Evolutionary conservation across 37 sponge, comb jelly and placozoan genomes (phyloP), one percentile per base, ranked within the genome.

Genomic region (Beroe forskalii): DNA sequence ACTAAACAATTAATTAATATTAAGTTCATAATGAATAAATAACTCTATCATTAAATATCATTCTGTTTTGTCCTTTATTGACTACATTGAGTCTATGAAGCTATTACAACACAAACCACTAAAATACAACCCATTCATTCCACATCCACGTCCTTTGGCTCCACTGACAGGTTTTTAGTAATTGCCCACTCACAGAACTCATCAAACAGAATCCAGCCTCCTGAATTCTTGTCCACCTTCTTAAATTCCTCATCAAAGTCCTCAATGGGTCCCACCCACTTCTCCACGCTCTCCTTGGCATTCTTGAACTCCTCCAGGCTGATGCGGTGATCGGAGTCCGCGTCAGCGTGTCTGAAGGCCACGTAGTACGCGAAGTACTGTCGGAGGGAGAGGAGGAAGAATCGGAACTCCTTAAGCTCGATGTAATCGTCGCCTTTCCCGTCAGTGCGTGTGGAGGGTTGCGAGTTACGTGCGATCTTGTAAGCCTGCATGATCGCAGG

Each of bases 381-480:
- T 0, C 86, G 86, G 19, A 80, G 86, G 60, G 86, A 80, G 30
- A 80, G 86, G 24, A 80, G 86, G 60, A 80, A 80, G 86, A 80
- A 80, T 22, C 30, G 22, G 86, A 80, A 80, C 86, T 80, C 86
- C 28, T 55, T 32, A 3, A 80, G 86, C 60, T 80, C 86, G 55
- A 80, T 80, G 86, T 42, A 80, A 1, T 80, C 86, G 27, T 80
- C 86, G 19, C 72, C 72, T 4, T 17, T 14, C 3, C 40, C 86
- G 25, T 80, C 8, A 1, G 36, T 80, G 25, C 66, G 66, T 3
- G 25, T 22, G 1, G 86, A 80, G 8, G 12, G 36, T 8, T 22
- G 4, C 41, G n/a, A 33, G 60, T 42, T 80, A n/a, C 41, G 39
- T n/a, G 86, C 86, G 60, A 80, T 80, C 86, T 80, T 20, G 60